Evolutionary conservation across 64 coral and sea anemone genomes (phyloP).

Genomic region (Stylophora pistillata): DNA sequence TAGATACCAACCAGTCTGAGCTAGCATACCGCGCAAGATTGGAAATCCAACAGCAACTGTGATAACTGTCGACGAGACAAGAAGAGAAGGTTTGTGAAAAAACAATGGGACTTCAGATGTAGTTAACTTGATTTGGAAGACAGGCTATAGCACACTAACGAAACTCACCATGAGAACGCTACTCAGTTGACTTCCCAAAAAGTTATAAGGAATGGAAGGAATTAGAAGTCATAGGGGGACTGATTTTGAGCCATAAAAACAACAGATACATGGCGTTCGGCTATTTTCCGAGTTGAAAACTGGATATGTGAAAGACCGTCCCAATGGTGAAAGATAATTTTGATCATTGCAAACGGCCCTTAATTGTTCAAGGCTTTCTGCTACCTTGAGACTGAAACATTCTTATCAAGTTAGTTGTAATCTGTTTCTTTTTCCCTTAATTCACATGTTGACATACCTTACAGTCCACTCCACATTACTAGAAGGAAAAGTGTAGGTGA

Average conservation of each 20-base stretch:
- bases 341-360: neutral
- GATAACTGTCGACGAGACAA: slow-evolving; percentile 6
- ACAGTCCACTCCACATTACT: neutral
- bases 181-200: no score
- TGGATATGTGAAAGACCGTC: no score
- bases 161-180: no score
- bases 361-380: neutral
- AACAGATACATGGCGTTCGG: no score
- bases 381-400: no score
- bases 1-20: slow-evolving; percentile 41
- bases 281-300: no score
- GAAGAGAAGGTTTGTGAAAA: neutral
- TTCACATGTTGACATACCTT: neutral
- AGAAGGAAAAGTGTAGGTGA: slow-evolving; percentile 42
- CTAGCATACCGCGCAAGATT: neutral
- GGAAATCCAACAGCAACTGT: slow-evolving; percentile 67
- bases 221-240: no score
- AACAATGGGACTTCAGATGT: neutral
- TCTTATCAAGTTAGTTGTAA: no score
- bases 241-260: no score
- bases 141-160: neutral
- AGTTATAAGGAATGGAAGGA: no score
- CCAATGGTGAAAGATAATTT: no score
- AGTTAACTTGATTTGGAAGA: neutral
- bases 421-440: neutral